phyloP scores from a whole-genome alignment of 2,888 invertebrate genomes.

The Spodoptera picta region DNA sequence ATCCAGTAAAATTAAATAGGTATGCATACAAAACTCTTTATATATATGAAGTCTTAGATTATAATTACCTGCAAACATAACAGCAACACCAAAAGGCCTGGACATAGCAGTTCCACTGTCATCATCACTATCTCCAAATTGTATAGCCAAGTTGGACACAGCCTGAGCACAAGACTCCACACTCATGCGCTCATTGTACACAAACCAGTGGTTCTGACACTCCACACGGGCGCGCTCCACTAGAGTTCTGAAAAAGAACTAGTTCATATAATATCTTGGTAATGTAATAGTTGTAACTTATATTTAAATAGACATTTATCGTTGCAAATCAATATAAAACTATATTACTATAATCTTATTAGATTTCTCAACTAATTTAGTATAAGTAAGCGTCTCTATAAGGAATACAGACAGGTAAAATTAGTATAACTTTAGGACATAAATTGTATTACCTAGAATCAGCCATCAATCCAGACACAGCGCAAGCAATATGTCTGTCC shows the following conservation, averaged over 20 bases:
- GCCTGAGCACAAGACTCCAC: conserved; percentile 99
- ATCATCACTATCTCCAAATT: conserved; percentile 99
- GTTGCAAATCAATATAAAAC: too few species aligned
- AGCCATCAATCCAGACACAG: conserved; percentile 99
- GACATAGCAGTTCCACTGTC: conserved; percentile 98
- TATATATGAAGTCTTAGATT: neutral
- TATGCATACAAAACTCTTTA: too few species aligned
- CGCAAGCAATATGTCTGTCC: conserved; percentile 99
- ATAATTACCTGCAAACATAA: conserved; percentile 95
- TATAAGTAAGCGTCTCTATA: too few species aligned
- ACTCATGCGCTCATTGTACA: conserved; percentile 98
- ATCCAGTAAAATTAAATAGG: too few species aligned
- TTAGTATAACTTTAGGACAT: neutral
- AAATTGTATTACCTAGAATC: conserved; percentile 92
- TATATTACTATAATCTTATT: neutral
- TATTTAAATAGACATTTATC: too few species aligned
- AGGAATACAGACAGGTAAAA: too few species aligned
- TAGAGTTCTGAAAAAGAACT: conserved; percentile 89
- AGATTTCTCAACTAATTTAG: neutral
- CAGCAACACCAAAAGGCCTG: conserved; percentile 99
- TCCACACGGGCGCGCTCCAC: conserved; percentile 98
- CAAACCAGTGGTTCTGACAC: conserved; percentile 99
- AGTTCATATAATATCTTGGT: neutral
- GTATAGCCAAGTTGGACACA: conserved; percentile 99
- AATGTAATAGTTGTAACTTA: too few species aligned